Percentiles rank a stretch among this genome's conserved stretches.
These are phyloP conservation scores for Acanthiza pusilla DNA, from an alignment of 2,797 vertebrate genomes.

Conservation along the genomic window DNA sequence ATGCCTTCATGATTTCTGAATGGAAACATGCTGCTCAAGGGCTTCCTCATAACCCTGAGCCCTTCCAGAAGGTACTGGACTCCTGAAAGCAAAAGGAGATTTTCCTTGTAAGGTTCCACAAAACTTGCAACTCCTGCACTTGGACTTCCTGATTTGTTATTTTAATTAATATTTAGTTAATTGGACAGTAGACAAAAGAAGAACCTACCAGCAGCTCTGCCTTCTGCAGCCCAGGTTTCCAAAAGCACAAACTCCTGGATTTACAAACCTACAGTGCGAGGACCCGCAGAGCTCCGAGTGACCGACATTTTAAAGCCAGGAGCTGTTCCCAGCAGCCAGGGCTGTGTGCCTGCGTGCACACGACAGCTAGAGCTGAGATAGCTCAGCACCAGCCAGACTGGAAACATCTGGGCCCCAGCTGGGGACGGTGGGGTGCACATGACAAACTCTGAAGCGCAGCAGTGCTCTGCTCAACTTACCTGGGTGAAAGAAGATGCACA, in stretches of 20 bases:
- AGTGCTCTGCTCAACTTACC: neutral
- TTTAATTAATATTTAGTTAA: neutral
- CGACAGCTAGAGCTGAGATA: fast-evolving
- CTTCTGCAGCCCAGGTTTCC: neutral
- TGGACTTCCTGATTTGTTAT: neutral
- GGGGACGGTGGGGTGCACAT: fast-evolving
- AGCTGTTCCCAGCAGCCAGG: neutral
- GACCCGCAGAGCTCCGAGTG: fast-evolving
- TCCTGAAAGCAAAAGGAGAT: neutral
- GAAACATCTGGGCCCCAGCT: fast-evolving
- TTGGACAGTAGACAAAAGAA: neutral
- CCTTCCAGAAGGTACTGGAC: neutral
- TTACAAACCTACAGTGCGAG: neutral
- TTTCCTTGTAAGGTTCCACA: neutral
- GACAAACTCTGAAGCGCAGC: neutral
- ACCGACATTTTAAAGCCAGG: neutral
- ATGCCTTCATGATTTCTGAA: neutral
- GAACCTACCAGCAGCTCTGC: neutral
- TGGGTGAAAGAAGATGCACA: fast-evolving
- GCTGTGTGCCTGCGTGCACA: fast-evolving
- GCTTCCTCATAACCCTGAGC: neutral
- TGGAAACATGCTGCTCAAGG: neutral
- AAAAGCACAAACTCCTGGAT: neutral
- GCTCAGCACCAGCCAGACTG: neutral
- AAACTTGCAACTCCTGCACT: neutral